Evolutionary conservation across 2,113 vertebrate genomes (phyloP).

Genomic region (Pagrus major): DNA sequence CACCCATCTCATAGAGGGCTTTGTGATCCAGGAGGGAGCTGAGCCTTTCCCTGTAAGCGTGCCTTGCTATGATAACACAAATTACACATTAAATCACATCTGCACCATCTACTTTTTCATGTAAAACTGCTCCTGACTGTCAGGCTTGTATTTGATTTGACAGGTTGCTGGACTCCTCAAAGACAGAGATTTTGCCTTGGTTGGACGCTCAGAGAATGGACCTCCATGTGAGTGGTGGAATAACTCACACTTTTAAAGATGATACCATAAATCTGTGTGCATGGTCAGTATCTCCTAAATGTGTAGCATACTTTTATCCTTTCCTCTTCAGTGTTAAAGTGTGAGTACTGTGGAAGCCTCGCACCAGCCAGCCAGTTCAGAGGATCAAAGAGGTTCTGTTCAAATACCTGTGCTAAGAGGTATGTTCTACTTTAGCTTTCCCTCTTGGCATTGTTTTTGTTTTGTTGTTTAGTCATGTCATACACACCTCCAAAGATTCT

Average conservation of each 20-base stretch:
- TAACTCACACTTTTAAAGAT: not conserved
- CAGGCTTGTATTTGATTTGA: slow-evolving; percentile 36
- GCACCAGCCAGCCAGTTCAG: slow-evolving; percentile 94
- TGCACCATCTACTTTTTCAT: not conserved
- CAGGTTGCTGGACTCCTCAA: slow-evolving; percentile 86
- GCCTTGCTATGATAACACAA: not conserved
- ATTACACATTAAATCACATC: not conserved
- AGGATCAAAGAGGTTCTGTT: slow-evolving; percentile 97
- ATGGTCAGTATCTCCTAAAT: not conserved
- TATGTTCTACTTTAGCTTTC: slow-evolving; percentile 54
- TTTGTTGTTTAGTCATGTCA: not conserved
- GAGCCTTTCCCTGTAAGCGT: slow-evolving; percentile 96
- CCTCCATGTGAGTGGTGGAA: slow-evolving; percentile 73
- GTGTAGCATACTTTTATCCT: not conserved
- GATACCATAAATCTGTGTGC: not conserved
- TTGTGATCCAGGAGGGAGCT: slow-evolving; percentile 98
- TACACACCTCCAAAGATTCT: not conserved
- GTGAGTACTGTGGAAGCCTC: slow-evolving; percentile 95
- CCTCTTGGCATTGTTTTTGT: not conserved
- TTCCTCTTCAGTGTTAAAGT: slow-evolving; percentile 88
- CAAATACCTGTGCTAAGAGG: slow-evolving; percentile 98
- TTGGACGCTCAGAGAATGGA: slow-evolving; percentile 75
- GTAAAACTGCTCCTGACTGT: not conserved
- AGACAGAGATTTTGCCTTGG: slow-evolving; percentile 81
- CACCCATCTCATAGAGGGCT: slow-evolving; percentile 98